Base-by-base conservation (phyloP, 2,113 vertebrate genomes). In the Alexandromys fortis region DNA sequence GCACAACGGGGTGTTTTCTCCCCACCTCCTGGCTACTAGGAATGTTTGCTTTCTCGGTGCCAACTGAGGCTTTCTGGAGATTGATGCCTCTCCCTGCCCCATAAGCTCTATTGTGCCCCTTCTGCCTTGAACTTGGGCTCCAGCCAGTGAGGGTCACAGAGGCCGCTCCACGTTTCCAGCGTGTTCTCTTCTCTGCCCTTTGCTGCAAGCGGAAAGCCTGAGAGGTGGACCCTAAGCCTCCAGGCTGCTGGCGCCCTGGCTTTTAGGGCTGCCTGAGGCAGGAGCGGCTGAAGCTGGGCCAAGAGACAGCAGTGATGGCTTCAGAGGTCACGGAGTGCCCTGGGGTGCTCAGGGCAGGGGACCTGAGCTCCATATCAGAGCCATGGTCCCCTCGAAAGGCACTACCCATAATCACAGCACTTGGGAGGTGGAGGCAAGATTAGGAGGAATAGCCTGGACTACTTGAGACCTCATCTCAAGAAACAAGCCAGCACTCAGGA, bases 181-280 rank as follows among this genome's bases (percentile, higher is more conserved):
- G 42, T 94, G 72, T 22, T 86, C 24, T 91, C 55, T 22, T 79
- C 26, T 94, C 70, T 89, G 83, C 35, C 30, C 75, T 96, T 28
- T 17, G 33, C 61, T 70, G 13, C 2, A 38, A 63, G 19, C 75
- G 70, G 45, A 52, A 77, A n/a, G 72, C 26, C 86, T 67, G 78
- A 83, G 68, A 65, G 42, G 49, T 2, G 24, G 65, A 35, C 28
- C 42, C 82, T 10, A 33, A 11, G n/a, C 21, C 55, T 58, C 76
- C 61, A 13, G 49, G 49, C 45, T 45, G 28, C 75, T 73, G 45
- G 52, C 47, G 82, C 78, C 58, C 77, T 58, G 7, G 82, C 82
- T 89, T 77, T 12, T 24, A 93, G 90, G 63, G 42, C n/a, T 61
- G 76, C 77, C 82, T 82, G 70, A 22, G 52, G 35, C 52, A 61